phyloP scores from a whole-genome alignment of 2,888 invertebrate species.

The Ryuthela nishihirai region DNA sequence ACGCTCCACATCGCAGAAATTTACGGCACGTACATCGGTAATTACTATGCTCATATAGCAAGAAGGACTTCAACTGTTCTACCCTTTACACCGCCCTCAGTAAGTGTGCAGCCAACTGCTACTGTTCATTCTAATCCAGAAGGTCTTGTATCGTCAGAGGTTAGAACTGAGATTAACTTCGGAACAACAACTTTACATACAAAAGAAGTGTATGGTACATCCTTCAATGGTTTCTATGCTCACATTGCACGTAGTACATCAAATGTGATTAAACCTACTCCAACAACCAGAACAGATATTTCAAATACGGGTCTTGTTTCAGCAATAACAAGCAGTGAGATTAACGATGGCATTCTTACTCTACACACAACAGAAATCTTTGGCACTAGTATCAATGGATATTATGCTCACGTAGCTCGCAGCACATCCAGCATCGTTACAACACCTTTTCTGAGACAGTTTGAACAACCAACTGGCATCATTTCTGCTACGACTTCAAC shows the following conservation, averaged over 20 bases:
- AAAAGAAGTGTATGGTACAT: constrained; percentile 37
- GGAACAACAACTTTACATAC: constrained; percentile 40
- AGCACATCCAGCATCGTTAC: constrained; percentile 27
- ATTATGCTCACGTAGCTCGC: constrained; percentile 33
- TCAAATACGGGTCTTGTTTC: constrained; percentile 35
- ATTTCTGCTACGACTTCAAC: constrained; percentile 37
- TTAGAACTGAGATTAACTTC: constrained; percentile 37
- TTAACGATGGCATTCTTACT: constrained; percentile 28
- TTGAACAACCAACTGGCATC: constrained; percentile 13
- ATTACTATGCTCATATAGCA: constrained; percentile 42
- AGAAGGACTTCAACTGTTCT: constrained; percentile 37
- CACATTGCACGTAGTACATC: constrained; percentile 40
- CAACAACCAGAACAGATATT: neutral
- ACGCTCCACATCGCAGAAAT: constrained; percentile 38
- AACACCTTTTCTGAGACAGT: neutral
- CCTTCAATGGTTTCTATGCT: constrained; percentile 39
- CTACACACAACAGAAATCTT: constrained; percentile 41
- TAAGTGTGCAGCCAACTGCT: neutral
- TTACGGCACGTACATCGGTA: constrained; percentile 41
- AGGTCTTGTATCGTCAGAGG: constrained; percentile 34
- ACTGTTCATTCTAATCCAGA: neutral
- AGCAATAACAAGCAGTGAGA: constrained; percentile 34
- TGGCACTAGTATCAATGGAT: constrained; percentile 41
- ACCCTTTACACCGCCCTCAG: constrained; percentile 5
- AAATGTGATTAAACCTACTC: constrained; percentile 26